phyloP scores from a whole-genome alignment of 2,888 invertebrate species.

The Amblyjoppa fuscipennis region DNA sequence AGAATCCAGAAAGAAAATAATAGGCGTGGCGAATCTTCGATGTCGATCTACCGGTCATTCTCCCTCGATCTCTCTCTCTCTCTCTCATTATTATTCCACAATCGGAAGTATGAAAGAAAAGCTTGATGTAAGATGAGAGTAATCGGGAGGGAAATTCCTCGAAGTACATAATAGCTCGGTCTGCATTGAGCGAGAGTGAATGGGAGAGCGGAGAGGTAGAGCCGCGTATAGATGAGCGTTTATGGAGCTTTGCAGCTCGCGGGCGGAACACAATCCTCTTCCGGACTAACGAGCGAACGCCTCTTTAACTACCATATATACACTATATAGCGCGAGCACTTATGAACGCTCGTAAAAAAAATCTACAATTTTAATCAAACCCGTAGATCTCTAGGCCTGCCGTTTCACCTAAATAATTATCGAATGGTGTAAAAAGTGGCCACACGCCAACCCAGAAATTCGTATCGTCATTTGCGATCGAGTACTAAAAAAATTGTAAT shows the following conservation, averaged over 20 bases:
- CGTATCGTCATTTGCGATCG: slow-evolving; percentile 18
- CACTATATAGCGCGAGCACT: slow-evolving; percentile 32
- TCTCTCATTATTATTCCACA: slow-evolving; percentile 25
- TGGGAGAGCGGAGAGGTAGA: background rate
- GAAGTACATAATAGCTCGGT: slow-evolving; percentile 33
- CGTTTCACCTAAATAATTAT: slow-evolving; percentile 33
- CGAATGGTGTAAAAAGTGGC: slow-evolving; percentile 34
- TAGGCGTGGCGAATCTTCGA: slow-evolving; percentile 8
- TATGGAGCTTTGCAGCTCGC: slow-evolving; percentile 36
- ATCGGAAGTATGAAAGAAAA: slow-evolving; percentile 49
- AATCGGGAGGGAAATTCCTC: slow-evolving; percentile 41
- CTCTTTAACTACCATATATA: slow-evolving; percentile 16
- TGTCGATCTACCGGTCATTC: slow-evolving; percentile 21
- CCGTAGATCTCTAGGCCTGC: background rate
- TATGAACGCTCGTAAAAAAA: slow-evolving; percentile 53
- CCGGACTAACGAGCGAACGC: slow-evolving; percentile 47
- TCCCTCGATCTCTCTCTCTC: background rate
- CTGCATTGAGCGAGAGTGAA: slow-evolving; percentile 31
- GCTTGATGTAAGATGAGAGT: slow-evolving; percentile 37
- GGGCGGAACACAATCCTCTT: slow-evolving; percentile 18
- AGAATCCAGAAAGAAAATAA: background rate
- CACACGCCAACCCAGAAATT: slow-evolving; percentile 20
- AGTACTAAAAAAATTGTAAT: background rate
- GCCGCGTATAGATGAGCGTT: slow-evolving; percentile 43
- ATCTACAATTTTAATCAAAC: slow-evolving; percentile 56